Conservation (phyloP, 92 coral and sea anemone species). For the Meandrina meandrites region DNA sequence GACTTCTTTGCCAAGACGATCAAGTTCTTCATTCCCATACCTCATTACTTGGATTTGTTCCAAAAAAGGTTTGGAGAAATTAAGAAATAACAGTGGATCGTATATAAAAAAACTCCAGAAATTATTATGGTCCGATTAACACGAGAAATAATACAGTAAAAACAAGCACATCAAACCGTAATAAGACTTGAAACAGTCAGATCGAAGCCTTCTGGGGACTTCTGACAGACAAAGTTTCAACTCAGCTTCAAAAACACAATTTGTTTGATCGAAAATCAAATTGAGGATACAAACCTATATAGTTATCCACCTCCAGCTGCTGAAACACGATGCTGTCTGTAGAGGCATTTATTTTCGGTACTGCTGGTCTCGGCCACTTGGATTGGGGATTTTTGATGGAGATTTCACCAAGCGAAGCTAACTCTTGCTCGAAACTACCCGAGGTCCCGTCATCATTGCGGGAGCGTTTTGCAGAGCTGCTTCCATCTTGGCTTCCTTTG, state of each 20-base stretch:
- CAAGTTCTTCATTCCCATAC: too few species aligned
- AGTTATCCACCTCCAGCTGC: conserved; percentile 95
- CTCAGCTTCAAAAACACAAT: not conserved
- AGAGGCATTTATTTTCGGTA: conserved; percentile 66
- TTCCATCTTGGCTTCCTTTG: conserved; percentile 58
- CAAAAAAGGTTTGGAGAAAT: not conserved
- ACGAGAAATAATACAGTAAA: too few species aligned
- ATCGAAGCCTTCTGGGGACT: too few species aligned
- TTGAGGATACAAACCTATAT: conserved; percentile 72
- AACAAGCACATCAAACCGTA: too few species aligned
- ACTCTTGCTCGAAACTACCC: conserved; percentile 78
- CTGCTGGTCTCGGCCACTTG: conserved; percentile 88
- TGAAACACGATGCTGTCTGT: conserved; percentile 81
- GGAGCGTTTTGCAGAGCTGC: conserved; percentile 74
- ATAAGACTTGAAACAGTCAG: too few species aligned
- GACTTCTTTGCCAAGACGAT: too few species aligned
- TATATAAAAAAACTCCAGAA: too few species aligned
- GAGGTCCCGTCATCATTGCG: conserved; percentile 55
- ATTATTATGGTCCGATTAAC: too few species aligned
- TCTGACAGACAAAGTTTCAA: too few species aligned
- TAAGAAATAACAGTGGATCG: not conserved
- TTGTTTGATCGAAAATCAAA: not conserved
- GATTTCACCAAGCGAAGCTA: conserved; percentile 67
- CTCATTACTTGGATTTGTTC: too few species aligned
- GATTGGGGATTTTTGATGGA: conserved; percentile 42